Evolutionary conservation across 2,113 vertebrate genomes (phyloP).

Genomic region (Poecile atricapillus): DNA sequence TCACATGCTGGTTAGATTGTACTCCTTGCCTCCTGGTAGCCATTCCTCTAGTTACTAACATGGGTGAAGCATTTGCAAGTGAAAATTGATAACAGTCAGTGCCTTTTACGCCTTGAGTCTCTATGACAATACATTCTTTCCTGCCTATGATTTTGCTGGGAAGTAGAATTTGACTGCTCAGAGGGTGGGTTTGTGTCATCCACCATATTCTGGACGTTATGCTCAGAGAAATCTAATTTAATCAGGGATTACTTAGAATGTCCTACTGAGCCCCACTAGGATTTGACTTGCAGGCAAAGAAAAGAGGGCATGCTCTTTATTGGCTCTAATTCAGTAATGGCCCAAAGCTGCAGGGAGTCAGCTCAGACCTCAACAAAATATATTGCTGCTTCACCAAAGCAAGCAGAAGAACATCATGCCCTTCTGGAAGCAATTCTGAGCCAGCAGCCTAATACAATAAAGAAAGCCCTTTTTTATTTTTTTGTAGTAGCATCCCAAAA

Average conservation of each 20-base stretch:
- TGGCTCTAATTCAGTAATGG: conserved; percentile 23
- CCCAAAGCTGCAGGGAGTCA: conserved; percentile 8
- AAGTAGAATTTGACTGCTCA: neutral
- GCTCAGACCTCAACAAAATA: conserved; percentile 8
- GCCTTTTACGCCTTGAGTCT: neutral
- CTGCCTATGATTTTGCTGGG: neutral
- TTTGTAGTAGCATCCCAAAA: neutral
- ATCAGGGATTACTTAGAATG: neutral
- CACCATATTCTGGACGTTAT: neutral
- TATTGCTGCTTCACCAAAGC: neutral
- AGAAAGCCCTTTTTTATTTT: fast-evolving
- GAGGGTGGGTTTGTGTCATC: neutral
- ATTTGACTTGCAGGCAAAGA: conserved; percentile 22
- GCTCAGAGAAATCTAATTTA: conserved; percentile 12
- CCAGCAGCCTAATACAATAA: neutral
- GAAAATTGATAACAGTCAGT: neutral
- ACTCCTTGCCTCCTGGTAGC: neutral
- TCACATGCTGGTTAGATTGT: neutral
- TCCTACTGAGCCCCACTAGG: neutral
- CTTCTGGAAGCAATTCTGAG: conserved; percentile 14
- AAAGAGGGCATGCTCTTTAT: neutral
- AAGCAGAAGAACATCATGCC: neutral
- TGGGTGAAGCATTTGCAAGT: neutral
- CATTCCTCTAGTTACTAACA: neutral
- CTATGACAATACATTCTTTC: neutral